Evolutionary conservation across 2,113 vertebrate genomes (phyloP).

Genomic region (Scomber colias): DNA sequence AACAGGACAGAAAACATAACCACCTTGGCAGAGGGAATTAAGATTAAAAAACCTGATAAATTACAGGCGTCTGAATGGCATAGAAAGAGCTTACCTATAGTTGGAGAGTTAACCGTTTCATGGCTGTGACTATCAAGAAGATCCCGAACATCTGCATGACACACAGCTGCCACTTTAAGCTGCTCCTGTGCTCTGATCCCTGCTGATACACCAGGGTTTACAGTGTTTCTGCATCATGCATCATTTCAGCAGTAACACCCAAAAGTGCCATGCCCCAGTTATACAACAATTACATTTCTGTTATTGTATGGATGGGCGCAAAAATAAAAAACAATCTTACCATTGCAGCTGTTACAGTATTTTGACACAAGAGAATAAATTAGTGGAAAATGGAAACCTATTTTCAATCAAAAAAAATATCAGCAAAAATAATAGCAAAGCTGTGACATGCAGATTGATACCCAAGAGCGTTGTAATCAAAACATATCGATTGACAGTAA

Average conservation of each 20-base stretch:
- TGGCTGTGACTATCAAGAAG: not conserved
- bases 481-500: slow-evolving; percentile 20
- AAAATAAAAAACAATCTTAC: not conserved
- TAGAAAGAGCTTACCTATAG: not conserved
- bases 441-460: slow-evolving; percentile 38
- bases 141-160: not conserved
- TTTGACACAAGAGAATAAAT: slow-evolving; percentile 5
- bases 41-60: not conserved
- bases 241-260: slow-evolving; percentile 19
- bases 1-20: too few relatives aligned
- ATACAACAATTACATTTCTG: not conserved
- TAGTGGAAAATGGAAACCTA: not conserved
- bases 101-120: not conserved
- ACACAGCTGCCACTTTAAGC: not conserved
- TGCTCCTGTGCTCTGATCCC: not conserved
- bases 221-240: slow-evolving; percentile 2
- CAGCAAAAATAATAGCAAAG: slow-evolving; percentile 1
- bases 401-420: slow-evolving; percentile 9
- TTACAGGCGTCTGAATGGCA: not conserved
- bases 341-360: slow-evolving; percentile 27
- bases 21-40: not conserved
- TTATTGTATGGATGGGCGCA: not conserved
- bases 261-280: not conserved
- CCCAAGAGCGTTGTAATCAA: slow-evolving; percentile 15
- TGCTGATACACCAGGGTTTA: not conserved